Evolutionary conservation across 2,113 vertebrate species (phyloP).

Genomic region (Bujurquina vittata): DNA sequence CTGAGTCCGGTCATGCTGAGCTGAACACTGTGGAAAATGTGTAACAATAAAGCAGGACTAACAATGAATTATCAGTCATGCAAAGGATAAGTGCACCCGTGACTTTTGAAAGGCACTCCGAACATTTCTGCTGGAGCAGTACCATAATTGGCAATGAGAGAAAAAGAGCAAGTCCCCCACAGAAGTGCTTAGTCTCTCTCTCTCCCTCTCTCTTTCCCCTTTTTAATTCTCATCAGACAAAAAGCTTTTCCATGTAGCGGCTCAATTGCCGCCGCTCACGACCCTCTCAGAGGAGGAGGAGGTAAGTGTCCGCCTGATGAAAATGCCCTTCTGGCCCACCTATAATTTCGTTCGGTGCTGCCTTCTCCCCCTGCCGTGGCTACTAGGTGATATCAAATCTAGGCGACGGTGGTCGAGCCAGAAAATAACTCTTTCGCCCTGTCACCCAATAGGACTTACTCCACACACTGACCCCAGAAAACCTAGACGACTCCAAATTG

Average conservation of each 20-base stretch:
- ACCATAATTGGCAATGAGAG: neutral
- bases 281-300: slow-evolving; percentile 34
- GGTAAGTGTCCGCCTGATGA: slow-evolving; percentile 42
- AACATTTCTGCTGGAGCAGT: slow-evolving; percentile 15
- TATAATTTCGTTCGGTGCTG: slow-evolving; percentile 31
- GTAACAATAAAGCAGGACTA: slow-evolving; percentile 18
- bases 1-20: neutral
- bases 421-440: slow-evolving; percentile 23
- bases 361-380: neutral
- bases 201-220: neutral
- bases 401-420: neutral
- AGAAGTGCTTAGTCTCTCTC: slow-evolving; percentile 15
- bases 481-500: neutral
- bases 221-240: slow-evolving; percentile 57
- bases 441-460: slow-evolving; percentile 19
- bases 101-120: slow-evolving; percentile 9
- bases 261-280: slow-evolving; percentile 23
- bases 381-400: slow-evolving; percentile 25
- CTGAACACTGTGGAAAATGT: neutral
- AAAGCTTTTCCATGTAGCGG: slow-evolving; percentile 68
- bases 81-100: slow-evolving; percentile 18
- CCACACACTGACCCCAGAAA: slow-evolving; percentile 27
- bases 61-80: slow-evolving; percentile 15
- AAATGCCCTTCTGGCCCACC: slow-evolving; percentile 56
- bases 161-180: slow-evolving; percentile 2